These are phyloP conservation scores for Minunthozetes semirufus DNA, from an alignment of 2,888 invertebrate genomes.

Conservation along the genomic window DNA sequence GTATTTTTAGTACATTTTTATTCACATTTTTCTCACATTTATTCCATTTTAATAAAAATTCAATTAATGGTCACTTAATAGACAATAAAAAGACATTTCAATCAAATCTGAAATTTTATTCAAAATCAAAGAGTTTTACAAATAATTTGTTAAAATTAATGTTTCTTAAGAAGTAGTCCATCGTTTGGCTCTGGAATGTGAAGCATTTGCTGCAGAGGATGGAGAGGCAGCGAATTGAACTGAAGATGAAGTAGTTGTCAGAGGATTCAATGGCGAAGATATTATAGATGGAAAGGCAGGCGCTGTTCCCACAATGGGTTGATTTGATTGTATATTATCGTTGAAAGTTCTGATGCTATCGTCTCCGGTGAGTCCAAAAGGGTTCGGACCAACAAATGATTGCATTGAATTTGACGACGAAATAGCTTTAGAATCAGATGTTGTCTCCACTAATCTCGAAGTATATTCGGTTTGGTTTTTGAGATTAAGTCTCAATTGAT, in stretches of 20 bases:
- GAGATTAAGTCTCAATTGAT: constrained; percentile 9
- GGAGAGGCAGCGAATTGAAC: not conserved
- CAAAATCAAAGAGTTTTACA: too few species aligned
- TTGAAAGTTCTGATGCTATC: not conserved
- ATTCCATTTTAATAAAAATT: too few species aligned
- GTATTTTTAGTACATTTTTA: too few species aligned
- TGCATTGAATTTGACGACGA: not conserved
- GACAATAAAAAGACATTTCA: too few species aligned
- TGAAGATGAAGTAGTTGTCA: not conserved
- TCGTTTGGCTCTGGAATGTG: not conserved
- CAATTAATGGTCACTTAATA: too few species aligned
- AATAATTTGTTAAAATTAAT: too few species aligned
- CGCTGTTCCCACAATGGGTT: too few species aligned
- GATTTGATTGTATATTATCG: too few species aligned
- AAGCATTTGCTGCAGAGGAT: not conserved
- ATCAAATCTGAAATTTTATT: too few species aligned
- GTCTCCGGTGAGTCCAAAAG: not conserved
- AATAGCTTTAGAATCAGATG: not conserved
- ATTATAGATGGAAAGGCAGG: not conserved
- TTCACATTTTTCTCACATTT: too few species aligned
- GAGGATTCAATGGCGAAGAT: not conserved
- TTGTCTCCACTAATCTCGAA: not conserved
- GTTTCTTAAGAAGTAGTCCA: not conserved
- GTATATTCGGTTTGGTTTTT: not conserved
- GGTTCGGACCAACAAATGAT: constrained; percentile 4